Evolutionary conservation across 2,797 vertebrate genomes (phyloP), one percentile per base, ranked within the genome.

Genomic region (Crenichthys baileyi): DNA sequence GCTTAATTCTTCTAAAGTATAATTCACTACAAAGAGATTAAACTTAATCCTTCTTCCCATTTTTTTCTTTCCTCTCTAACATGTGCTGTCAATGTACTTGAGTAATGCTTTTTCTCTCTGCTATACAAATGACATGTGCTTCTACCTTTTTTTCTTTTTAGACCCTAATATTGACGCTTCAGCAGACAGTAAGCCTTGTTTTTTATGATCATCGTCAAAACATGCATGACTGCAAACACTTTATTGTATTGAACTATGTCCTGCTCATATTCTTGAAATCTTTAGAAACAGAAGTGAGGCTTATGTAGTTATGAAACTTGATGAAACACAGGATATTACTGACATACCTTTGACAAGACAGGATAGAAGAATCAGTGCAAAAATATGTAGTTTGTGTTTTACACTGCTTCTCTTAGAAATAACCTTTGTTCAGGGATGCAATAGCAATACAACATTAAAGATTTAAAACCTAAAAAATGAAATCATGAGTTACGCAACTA

Each of bases 321-420:
- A 31, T 36, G 20, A 77, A 78, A 77, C 58, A 74, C 84, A 91
- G 87, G 89, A 90, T 89, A 87, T 84, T 84, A 46, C 74, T 78
- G 48, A 36, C 80, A 77, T 82, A 73, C 82, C 76, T 79, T 70
- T 75, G 72, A 76, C 76, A 85, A 77, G 67, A 79, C 77, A 85
- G 80, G 82, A 92, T 75, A 55, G 73, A 72, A 61, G 50, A 79
- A 15, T 76, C 65, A 67, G 39, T 3, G 1, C 12, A 70, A 78
- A 88, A 86, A 83, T 74, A 9, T 9, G 72, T 70, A 46, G 65
- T 0, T 58, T 82, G 12, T 12, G 12, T 44, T 26, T 77, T 63
- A 70, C 9, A 5, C 53, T 50, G 50, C 56, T 72, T 73, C n/a
- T 78, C 39, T 68, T 75, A 1, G 41, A 71, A n/a, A 29, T 58